These are phyloP conservation scores for Ariopsis seemanni DNA, from an alignment of 2,113 vertebrate species.

Conservation along the genomic window DNA sequence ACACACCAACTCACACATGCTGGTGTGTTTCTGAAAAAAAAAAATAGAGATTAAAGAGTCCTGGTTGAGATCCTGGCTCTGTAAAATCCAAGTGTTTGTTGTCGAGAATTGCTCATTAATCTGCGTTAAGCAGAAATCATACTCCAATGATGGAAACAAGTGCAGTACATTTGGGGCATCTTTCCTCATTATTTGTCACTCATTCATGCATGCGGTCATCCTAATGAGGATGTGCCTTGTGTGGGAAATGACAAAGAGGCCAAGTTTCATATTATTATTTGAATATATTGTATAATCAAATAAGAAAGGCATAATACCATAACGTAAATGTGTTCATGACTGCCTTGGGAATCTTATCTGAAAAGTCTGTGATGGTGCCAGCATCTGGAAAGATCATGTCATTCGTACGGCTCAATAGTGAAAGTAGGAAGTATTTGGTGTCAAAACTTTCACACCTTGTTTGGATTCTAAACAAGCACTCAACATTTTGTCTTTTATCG, in stretches of 20 bases:
- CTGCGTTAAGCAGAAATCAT: constrained; percentile 41
- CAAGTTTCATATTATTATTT: neutral
- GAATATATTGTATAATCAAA: neutral
- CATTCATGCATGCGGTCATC: neutral
- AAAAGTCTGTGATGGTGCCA: neutral
- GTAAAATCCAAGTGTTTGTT: constrained; percentile 7
- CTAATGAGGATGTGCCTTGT: neutral
- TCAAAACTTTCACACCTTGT: no score
- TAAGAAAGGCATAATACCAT: neutral
- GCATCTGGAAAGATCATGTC: neutral
- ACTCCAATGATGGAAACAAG: constrained; percentile 14
- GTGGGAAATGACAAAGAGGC: neutral
- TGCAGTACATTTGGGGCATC: neutral
- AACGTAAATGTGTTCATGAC: neutral
- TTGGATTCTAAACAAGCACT: no score
- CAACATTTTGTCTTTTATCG: no score
- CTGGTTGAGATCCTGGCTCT: constrained; percentile 19
- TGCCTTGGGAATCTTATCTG: neutral
- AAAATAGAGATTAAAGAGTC: neutral
- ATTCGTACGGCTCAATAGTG: neutral
- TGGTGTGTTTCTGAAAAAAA: neutral
- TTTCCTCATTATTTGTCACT: constrained; percentile 24
- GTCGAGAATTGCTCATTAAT: constrained; percentile 40
- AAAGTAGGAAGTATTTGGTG: no score
- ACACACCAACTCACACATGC: neutral